These are phyloP conservation scores for Leguminivora glycinivorella DNA, from an alignment of 1,140 invertebrate genomes.

Conservation along the genomic window DNA sequence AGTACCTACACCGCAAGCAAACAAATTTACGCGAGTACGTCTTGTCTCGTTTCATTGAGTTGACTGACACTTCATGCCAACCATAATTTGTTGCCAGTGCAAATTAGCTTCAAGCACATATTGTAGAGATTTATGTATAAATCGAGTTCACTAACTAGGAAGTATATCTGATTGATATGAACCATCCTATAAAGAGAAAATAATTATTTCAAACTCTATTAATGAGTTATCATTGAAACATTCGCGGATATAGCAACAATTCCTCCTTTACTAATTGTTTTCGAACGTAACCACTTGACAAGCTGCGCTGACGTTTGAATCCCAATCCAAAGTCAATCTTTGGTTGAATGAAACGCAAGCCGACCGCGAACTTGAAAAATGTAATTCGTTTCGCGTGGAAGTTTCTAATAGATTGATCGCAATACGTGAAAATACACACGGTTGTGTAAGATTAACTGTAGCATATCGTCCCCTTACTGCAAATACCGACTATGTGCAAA, in stretches of 20 bases:
- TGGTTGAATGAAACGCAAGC: background rate
- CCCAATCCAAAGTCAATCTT: background rate
- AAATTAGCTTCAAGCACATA: no score
- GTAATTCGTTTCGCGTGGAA: background rate
- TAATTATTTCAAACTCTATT: no score
- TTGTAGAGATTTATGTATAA: no score
- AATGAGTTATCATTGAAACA: slow-evolving; percentile 20
- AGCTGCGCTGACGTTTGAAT: no score
- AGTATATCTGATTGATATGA: no score
- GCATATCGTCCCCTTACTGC: no score
- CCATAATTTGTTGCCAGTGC: background rate
- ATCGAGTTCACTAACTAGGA: no score
- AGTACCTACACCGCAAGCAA: slow-evolving; percentile 10
- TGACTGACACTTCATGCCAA: slow-evolving; percentile 26
- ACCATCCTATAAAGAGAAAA: no score
- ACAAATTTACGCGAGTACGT: slow-evolving; percentile 23
- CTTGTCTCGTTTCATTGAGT: slow-evolving; percentile 20
- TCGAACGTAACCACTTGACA: no score
- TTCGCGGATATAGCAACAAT: background rate
- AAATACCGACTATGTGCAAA: no score
- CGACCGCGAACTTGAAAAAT: background rate
- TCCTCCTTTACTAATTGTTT: no score
- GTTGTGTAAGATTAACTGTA: background rate
- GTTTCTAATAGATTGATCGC: background rate
- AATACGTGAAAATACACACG: background rate